phyloP scores from a whole-genome alignment of 2,797 vertebrate species.

The Eulemur albifrons region DNA sequence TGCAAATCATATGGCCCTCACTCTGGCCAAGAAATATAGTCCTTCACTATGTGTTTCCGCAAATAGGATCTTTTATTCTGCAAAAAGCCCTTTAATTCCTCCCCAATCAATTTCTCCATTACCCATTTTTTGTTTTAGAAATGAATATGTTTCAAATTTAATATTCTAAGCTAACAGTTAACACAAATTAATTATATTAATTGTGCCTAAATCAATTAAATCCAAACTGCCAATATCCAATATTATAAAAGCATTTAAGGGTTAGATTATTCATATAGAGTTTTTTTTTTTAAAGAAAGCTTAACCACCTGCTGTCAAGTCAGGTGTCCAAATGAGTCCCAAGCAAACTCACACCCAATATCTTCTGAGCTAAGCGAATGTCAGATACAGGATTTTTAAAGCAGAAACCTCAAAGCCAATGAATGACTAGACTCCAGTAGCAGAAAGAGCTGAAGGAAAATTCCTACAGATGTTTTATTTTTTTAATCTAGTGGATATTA shows the following conservation, averaged over 20 bases:
- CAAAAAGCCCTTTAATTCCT: neutral
- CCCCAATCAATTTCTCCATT: neutral
- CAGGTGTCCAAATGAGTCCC: neutral
- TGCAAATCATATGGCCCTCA: neutral
- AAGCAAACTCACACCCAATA: neutral
- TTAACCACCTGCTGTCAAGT: neutral
- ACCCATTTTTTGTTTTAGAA: neutral
- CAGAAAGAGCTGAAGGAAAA: neutral
- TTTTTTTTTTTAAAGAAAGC: neutral
- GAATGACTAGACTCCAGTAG: neutral
- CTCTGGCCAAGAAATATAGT: neutral
- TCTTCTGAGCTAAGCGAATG: neutral
- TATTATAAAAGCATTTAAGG: neutral
- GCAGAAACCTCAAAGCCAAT: neutral
- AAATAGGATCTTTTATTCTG: neutral
- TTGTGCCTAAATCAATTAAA: neutral
- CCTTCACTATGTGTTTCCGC: neutral
- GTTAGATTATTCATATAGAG: neutral
- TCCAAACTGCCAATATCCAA: neutral
- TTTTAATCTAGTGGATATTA: neutral
- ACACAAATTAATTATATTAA: neutral
- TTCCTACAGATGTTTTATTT: neutral
- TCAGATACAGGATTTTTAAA: neutral
- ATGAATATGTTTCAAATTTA: neutral
- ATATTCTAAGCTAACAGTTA: constrained; percentile 15